phyloP scores from a whole-genome alignment of 2,113 vertebrate genomes.

The Podilymbus podiceps region DNA sequence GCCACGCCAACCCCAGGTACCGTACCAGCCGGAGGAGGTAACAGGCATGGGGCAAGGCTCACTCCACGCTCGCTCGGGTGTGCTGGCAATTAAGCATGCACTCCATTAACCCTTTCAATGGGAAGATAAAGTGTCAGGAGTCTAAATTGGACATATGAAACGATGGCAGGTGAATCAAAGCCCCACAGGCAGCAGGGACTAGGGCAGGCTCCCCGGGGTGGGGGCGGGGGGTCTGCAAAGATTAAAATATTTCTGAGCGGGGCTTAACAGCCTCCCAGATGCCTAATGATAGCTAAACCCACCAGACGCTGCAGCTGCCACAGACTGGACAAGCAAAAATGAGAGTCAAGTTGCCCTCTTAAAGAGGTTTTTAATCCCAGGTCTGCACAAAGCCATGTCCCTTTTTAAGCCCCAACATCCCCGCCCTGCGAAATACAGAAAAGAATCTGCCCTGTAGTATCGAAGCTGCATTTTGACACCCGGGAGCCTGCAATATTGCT shows the following conservation, averaged over 20 bases:
- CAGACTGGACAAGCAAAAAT: neutral
- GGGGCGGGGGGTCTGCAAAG: neutral
- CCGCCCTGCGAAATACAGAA: neutral
- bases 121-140: neutral
- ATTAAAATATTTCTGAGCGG: neutral
- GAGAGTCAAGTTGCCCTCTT: neutral
- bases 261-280: neutral
- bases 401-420: neutral
- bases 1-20: slow-evolving; percentile 87
- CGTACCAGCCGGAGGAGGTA: slow-evolving; percentile 82
- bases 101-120: slow-evolving; percentile 67
- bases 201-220: neutral
- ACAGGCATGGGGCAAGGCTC: slow-evolving; percentile 64
- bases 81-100: slow-evolving; percentile 36
- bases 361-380: neutral
- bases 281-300: neutral
- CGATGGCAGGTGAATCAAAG: neutral
- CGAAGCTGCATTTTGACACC: neutral
- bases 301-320: rapidly evolving
- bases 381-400: neutral
- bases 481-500: rapidly evolving
- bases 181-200: neutral
- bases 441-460: neutral
- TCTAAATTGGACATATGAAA: neutral
- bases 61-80: neutral